Base-by-base conservation (phyloP, 2,113 vertebrate species). In the Poecilia latipinna region DNA sequence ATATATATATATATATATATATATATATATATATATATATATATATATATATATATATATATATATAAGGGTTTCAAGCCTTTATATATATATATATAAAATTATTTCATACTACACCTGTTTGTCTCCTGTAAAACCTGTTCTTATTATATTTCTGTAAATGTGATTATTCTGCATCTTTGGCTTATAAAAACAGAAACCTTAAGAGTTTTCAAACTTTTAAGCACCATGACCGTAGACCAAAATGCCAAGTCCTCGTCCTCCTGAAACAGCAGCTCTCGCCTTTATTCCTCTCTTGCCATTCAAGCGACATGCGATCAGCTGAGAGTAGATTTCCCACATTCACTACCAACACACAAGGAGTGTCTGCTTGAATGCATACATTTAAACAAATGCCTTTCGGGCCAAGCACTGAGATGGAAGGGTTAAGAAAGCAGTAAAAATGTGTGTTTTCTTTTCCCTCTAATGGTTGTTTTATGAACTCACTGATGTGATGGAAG, bases 241-340 rank as follows among this genome's bases (percentile, higher is more conserved):
- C 66, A 76, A 72, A 78, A 72, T 82, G 81, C 82, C 84, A 61
- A 65, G 33, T 67, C 79, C 62, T 24, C 61, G 26, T 72, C 29
- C 71, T 2, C 26, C 44, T 84, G 60, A 80, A 79, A 77, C 76
- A 87, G 75, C 75, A 84, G 75, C 57, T 62, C 54, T 42, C 2
- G 0, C 66, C 35, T 80, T 62, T 75, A 61, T 51, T 78, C 65
- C 70, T n/a, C 5, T 80, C 31, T 83, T 74, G 80, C 79, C 78
- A 81, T 76, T 78, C 82, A 91, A 86, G 89, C 80, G 12, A 42
- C 92, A 93, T 92, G 92, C 92, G 70, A 70, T 73, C 48, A 77
- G 68, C 70, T 70, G 51, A 66, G 29, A 66, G 17, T 44, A 65
- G 6, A 82, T 78, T 68, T 73, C 65, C 51, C 72, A 61, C 66